A percentile compares a stretch with the other conserved stretches of the same genome.
Evolutionary conservation across 1,140 invertebrate genomes (phyloP).

Genomic region (Papilio polyxenes): DNA sequence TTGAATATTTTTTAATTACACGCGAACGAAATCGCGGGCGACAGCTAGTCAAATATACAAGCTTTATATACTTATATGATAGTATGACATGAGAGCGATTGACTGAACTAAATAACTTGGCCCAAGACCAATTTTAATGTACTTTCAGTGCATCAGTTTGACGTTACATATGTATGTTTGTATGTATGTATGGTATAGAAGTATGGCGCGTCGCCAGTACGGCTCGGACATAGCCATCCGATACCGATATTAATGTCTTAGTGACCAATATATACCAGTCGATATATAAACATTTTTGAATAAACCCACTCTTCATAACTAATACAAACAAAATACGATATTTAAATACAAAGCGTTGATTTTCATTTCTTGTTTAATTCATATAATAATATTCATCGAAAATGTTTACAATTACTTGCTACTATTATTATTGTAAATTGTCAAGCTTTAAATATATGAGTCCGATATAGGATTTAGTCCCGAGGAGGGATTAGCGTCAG

Average conservation of each 20-base stretch:
- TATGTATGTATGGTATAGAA: neutral
- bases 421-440: too few species aligned
- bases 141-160: slow-evolving; percentile 9
- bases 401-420: too few species aligned
- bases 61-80: neutral
- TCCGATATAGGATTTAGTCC: too few species aligned
- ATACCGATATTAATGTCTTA: neutral
- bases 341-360: neutral
- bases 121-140: slow-evolving; percentile 4
- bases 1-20: too few species aligned
- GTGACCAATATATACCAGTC: neutral
- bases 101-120: slow-evolving; percentile 13
- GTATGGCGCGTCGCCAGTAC: slow-evolving; percentile 9
- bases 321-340: neutral
- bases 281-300: neutral
- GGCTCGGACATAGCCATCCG: neutral
- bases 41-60: neutral
- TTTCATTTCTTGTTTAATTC: neutral
- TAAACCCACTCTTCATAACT: neutral
- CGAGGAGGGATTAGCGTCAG: too few species aligned
- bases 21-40: too few species aligned
- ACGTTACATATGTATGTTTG: neutral
- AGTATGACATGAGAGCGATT: neutral
- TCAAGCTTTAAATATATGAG: too few species aligned
- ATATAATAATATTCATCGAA: too few species aligned